Base-by-base conservation (phyloP, 2,888 invertebrate species). In the Cremastinae sp. region DNA sequence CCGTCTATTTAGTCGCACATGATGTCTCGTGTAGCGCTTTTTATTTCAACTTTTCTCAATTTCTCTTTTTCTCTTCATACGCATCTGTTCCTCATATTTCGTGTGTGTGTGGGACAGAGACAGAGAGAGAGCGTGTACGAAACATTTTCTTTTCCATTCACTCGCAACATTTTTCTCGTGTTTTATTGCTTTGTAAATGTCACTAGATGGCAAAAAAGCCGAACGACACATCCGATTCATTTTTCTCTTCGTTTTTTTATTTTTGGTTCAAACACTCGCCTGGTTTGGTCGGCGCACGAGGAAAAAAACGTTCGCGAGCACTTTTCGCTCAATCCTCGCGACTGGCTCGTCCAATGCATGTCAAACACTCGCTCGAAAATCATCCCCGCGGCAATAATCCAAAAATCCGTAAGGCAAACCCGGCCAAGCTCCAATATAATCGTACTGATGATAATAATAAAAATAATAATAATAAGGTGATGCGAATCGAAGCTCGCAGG, bases 51-150 rank as follows among this genome's bases (percentile, higher is more conserved):
- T 22, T 59, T 59, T 22, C 20, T 59, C 47, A 51, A 43, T 70
- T 75, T 73, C 64, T 55, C 83, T 84, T 85, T 84, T 84, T 82
- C 86, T 87, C 87, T 86, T 86, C 87, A 85, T 88, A 85, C 84
- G 85, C 84, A 78, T 78, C 68, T 55, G 70, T 41, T 62, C 75
- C 69, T 72, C 69, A 65, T 58, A 65, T 61, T 12, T 64, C 62
- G 65, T 61, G 72, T 73, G 76, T 77, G 69, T 73, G 70, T 74
- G 73, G 5, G 28, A 28, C 28, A 28, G 28, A 28, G 28, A 28
- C 28, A 28, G 28, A 28, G 28, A 28, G 28, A 82, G 82, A 83
- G 81, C 78, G 78, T 66, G 55, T 62, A 78, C 75, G 78, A 77
- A 80, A 75, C 78, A 62, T 64, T 47, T 59, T 70, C 61, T 61